Evolutionary conservation across 2,797 vertebrate species (phyloP).

Genomic region (Mormyrops attenuatus): DNA sequence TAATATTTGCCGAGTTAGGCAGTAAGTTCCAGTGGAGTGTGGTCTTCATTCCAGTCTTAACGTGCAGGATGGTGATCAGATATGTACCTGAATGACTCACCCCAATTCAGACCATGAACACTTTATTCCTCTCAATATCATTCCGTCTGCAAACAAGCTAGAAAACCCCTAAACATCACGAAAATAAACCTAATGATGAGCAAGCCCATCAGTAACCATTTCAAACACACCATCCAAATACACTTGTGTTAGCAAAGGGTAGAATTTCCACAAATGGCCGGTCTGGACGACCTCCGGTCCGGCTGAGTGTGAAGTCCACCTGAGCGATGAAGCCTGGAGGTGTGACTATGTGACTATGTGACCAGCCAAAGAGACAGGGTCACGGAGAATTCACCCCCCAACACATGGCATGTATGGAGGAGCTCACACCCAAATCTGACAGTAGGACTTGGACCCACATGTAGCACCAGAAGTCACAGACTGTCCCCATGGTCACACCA

Average conservation of each 20-base stretch:
- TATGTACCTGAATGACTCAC: not conserved
- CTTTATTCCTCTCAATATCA: constrained; percentile 62
- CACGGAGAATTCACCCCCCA: not conserved
- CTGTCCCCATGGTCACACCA: not conserved
- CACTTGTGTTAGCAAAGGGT: constrained; percentile 35
- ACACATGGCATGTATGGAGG: not conserved
- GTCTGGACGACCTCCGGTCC: constrained; percentile 21
- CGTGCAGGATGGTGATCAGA: not conserved
- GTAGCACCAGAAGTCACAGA: not conserved
- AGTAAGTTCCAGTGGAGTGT: not conserved
- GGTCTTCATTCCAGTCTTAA: not conserved
- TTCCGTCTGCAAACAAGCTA: constrained; percentile 53
- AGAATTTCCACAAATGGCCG: constrained; percentile 26
- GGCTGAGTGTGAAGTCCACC: not conserved
- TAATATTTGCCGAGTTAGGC: not conserved
- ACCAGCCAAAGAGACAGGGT: not conserved
- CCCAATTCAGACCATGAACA: not conserved
- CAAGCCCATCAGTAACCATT: constrained; percentile 36
- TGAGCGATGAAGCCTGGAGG: not conserved
- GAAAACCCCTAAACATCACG: constrained; percentile 53
- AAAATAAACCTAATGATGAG: constrained; percentile 53
- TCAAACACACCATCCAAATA: constrained; percentile 46
- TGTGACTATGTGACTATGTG: not conserved
- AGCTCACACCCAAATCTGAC: not conserved
- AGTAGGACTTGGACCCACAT: not conserved